Percentiles rank a stretch among this genome's conserved stretches.
These are phyloP conservation scores for Metacarcinus magister DNA, from an alignment of 2,888 invertebrate genomes.

Conservation along the genomic window DNA sequence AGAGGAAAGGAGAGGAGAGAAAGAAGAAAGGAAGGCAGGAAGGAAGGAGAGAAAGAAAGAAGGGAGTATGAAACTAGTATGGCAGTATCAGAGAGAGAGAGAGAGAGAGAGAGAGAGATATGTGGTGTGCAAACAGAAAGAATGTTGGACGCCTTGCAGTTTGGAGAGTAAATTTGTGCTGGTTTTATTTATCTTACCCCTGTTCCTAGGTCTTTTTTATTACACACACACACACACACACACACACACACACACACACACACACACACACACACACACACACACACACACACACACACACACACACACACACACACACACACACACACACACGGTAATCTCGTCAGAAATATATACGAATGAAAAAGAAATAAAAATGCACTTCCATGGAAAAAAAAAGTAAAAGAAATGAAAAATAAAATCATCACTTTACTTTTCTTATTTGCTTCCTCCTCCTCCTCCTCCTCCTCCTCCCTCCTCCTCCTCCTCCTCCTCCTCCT, in stretches of 20 bases:
- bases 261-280: slow-evolving; percentile 46
- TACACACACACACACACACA: slow-evolving; percentile 27
- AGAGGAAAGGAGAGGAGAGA: not conserved
- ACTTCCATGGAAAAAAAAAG: not conserved
- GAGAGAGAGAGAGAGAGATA: not conserved
- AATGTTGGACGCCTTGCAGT: slow-evolving; percentile 40
- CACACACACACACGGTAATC: not conserved
- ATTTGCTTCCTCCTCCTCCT: too few relatives aligned
- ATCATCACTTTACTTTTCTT: not conserved
- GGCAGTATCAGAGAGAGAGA: not conserved
- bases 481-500: too few relatives aligned
- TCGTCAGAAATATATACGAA: not conserved
- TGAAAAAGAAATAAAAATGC: not conserved
- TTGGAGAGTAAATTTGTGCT: not conserved
- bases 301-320: slow-evolving; percentile 49
- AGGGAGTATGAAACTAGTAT: not conserved
- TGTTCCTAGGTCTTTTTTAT: not conserved
- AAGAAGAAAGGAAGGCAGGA: not conserved
- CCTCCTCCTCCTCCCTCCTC: too few relatives aligned
- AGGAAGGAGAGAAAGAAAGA: not conserved
- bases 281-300: slow-evolving; percentile 53
- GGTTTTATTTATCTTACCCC: slow-evolving; percentile 40
- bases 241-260: slow-evolving; percentile 43
- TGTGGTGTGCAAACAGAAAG: slow-evolving; percentile 18
- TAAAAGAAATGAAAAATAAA: not conserved